A percentile compares a stretch with the other conserved stretches of the same genome.
These are phyloP conservation scores for Monomorium pharaonis DNA, from an alignment of 1,140 invertebrate genomes.

Conservation along the genomic window DNA sequence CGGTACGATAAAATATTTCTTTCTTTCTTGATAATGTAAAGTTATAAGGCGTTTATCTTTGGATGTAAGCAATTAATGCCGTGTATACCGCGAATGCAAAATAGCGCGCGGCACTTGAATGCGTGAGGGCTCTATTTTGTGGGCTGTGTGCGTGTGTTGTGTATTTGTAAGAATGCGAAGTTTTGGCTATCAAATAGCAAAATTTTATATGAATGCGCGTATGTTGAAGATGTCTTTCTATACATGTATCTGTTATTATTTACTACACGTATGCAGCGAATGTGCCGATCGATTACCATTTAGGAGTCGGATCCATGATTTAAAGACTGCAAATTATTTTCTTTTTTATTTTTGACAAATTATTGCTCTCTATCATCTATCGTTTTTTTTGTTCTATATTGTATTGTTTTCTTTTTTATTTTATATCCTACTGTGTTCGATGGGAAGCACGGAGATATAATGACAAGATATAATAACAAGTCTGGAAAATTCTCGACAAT, in stretches of 20 bases:
- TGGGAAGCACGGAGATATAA: not conserved
- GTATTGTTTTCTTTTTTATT: not conserved
- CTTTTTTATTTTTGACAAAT: not conserved
- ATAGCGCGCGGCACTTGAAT: slow-evolving; percentile 34
- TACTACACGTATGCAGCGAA: slow-evolving; percentile 56
- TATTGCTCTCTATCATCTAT: not conserved
- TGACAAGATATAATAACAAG: slow-evolving; percentile 27
- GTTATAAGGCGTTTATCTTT: slow-evolving; percentile 60
- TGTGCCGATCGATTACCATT: slow-evolving; percentile 58
- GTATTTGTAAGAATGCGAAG: slow-evolving; percentile 45
- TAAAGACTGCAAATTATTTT: not conserved
- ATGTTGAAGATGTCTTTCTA: slow-evolving; percentile 61
- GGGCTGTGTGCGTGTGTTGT: slow-evolving; percentile 12
- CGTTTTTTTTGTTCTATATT: not conserved
- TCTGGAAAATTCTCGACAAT: not conserved
- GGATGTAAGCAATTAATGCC: slow-evolving; percentile 51
- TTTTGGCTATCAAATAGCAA: slow-evolving; percentile 75
- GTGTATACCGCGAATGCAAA: slow-evolving; percentile 31
- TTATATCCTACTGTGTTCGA: not conserved
- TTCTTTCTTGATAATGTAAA: slow-evolving; percentile 71
- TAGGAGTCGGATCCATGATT: slow-evolving; percentile 61
- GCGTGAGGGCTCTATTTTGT: slow-evolving; percentile 44
- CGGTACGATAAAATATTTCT: slow-evolving; percentile 72
- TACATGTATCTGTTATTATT: slow-evolving; percentile 69
- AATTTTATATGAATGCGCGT: slow-evolving; percentile 70